A percentile compares a stretch with the other conserved stretches of the same genome.
phyloP scores from a whole-genome alignment of 1,140 invertebrate species.

The Drosophila repleta region DNA sequence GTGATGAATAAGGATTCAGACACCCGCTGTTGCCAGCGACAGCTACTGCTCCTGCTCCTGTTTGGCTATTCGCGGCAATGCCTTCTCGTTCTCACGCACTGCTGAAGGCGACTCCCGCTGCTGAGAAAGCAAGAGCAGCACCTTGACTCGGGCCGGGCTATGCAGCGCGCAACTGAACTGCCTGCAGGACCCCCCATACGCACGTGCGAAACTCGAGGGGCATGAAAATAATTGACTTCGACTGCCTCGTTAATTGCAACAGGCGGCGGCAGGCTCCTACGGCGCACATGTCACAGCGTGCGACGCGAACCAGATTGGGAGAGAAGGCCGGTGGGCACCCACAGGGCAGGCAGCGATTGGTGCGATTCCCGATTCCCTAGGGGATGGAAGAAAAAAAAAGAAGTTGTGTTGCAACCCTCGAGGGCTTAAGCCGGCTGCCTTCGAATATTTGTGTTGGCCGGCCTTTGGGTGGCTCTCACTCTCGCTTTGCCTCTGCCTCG shows the following conservation, averaged over 20 bases:
- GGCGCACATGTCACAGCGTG: conserved; percentile 62
- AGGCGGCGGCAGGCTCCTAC: conserved; percentile 53
- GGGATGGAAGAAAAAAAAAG: conserved; percentile 52
- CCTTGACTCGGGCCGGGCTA: neutral
- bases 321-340: conserved; percentile 41
- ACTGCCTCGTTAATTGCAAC: conserved; percentile 72
- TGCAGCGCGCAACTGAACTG: neutral
- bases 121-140: conserved; percentile 65
- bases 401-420: conserved; percentile 66
- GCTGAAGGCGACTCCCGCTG: conserved; percentile 60
- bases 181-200: conserved; percentile 70
- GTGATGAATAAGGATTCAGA: conserved; percentile 6
- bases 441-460: conserved; percentile 14
- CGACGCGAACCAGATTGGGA: conserved; percentile 8
- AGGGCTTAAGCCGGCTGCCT: conserved; percentile 40
- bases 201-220: conserved; percentile 71
- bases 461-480: conserved; percentile 53
- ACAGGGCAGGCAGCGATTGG: conserved; percentile 70
- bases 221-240: conserved; percentile 75
- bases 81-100: conserved; percentile 67
- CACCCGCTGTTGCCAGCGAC: conserved; percentile 10
- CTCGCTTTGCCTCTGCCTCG: conserved; percentile 10
- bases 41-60: conserved; percentile 4
- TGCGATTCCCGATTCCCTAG: conserved; percentile 57
- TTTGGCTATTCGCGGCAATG: neutral